Conservation (phyloP, 2,888 invertebrate genomes). For the Sarcophaga subvicina region DNA sequence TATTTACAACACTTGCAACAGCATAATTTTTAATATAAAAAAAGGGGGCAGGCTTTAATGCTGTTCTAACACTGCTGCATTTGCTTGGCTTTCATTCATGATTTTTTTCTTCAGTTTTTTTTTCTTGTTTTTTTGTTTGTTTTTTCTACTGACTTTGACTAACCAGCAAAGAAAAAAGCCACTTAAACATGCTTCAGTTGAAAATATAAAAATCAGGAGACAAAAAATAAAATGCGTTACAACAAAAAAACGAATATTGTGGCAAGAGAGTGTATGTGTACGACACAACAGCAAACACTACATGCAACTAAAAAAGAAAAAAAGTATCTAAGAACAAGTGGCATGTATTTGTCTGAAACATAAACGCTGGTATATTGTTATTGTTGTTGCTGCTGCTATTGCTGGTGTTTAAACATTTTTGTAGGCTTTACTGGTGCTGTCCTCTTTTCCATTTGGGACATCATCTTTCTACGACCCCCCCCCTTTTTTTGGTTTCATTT, state of each 20-base stretch:
- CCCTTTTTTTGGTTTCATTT: neutral
- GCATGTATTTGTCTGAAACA: slow-evolving; percentile 22
- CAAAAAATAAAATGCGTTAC: slow-evolving; percentile 6
- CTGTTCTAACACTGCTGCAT: neutral
- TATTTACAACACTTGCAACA: neutral
- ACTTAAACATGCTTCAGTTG: slow-evolving; percentile 61
- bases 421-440: neutral
- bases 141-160: neutral
- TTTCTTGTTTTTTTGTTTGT: neutral
- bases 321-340: neutral
- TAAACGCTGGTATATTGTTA: neutral
- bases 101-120: neutral
- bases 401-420: slow-evolving; percentile 13
- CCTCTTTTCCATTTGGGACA: slow-evolving; percentile 29
- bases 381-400: neutral
- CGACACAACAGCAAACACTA: slow-evolving; percentile 1
- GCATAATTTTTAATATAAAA: neutral
- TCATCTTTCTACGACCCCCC: neutral
- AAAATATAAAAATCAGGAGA: slow-evolving; percentile 6
- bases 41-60: neutral
- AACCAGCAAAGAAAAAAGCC: slow-evolving; percentile 25
- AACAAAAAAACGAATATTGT: neutral
- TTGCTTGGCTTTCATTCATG: slow-evolving; percentile 13
- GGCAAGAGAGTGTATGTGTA: neutral
- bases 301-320: neutral